phyloP scores from a whole-genome alignment of 2,888 invertebrate genomes.

The Mechanitis mazaeus region DNA sequence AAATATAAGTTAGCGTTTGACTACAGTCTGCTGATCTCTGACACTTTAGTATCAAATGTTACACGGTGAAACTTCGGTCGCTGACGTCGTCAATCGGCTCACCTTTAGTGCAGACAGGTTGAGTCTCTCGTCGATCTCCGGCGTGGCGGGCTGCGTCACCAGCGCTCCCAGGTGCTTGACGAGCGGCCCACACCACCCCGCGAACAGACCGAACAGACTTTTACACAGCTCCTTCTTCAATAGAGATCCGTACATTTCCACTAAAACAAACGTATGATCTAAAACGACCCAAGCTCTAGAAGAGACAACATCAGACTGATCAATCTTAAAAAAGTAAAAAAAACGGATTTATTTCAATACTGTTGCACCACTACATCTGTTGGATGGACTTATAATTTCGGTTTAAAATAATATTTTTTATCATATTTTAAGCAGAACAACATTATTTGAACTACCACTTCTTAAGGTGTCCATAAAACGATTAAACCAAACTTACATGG shows the following conservation, averaged over 20 bases:
- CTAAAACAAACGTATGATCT: slow-evolving; percentile 60
- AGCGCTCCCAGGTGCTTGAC: slow-evolving; percentile 80
- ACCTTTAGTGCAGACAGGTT: slow-evolving; percentile 80
- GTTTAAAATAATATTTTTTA: neutral
- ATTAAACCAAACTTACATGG: slow-evolving; percentile 79
- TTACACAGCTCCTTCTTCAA: slow-evolving; percentile 91
- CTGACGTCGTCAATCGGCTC: slow-evolving; percentile 9
- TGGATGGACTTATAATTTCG: too few species aligned
- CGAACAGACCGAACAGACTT: slow-evolving; percentile 93
- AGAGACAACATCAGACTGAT: too few species aligned
- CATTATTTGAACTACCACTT: neutral
- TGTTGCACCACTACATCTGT: too few species aligned
- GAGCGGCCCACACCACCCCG: slow-evolving; percentile 95
- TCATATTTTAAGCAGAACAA: neutral
- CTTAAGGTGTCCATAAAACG: neutral
- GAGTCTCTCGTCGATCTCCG: slow-evolving; percentile 75
- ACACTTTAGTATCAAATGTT: too few species aligned
- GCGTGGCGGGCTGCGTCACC: slow-evolving; percentile 52
- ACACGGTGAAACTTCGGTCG: too few species aligned
- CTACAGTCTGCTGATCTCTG: too few species aligned
- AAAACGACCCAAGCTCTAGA: too few species aligned
- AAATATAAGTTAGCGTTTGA: too few species aligned
- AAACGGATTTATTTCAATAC: too few species aligned
- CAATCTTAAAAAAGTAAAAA: too few species aligned
- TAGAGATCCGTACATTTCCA: slow-evolving; percentile 90